Evolutionary conservation across 2,888 invertebrate species (phyloP).

Genomic region (Tigriopus californicus): DNA sequence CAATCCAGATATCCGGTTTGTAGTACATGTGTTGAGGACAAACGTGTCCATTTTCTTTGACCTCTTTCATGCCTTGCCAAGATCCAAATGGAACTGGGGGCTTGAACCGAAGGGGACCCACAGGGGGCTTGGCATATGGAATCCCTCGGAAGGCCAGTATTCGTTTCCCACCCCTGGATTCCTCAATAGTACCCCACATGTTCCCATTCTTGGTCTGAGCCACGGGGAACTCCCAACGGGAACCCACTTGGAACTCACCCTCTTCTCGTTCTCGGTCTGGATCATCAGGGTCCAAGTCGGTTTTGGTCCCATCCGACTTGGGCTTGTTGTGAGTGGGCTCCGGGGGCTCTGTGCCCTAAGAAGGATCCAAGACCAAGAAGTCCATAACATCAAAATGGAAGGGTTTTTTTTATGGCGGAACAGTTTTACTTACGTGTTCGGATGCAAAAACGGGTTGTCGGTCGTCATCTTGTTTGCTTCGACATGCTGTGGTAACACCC

Average conservation of each 20-base stretch:
- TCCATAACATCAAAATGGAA: no score
- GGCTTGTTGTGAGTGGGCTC: neutral
- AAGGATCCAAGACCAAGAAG: neutral
- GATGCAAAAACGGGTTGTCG: no score
- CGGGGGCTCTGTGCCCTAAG: neutral
- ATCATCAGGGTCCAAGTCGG: neutral
- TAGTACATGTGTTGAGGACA: slow-evolving; percentile 14
- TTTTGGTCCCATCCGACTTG: neutral
- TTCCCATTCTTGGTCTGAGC: slow-evolving; percentile 6
- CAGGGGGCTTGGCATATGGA: slow-evolving; percentile 1
- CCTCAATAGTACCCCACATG: slow-evolving; percentile 13
- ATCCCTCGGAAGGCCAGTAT: slow-evolving; percentile 13
- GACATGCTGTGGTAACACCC: no score
- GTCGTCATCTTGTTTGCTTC: no score
- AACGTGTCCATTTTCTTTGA: slow-evolving; percentile 9
- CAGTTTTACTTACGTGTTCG: no score
- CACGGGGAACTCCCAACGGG: slow-evolving; percentile 13
- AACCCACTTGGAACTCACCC: slow-evolving; percentile 6
- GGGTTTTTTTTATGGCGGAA: no score
- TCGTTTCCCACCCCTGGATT: slow-evolving; percentile 2
- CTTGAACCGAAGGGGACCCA: neutral
- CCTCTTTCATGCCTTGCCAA: slow-evolving; percentile 11
- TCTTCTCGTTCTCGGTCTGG: neutral
- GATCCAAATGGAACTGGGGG: slow-evolving; percentile 7
- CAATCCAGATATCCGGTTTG: slow-evolving; percentile 10